Evolutionary conservation across 2,888 invertebrate species (phyloP).

Genomic region (Anodontia alba): DNA sequence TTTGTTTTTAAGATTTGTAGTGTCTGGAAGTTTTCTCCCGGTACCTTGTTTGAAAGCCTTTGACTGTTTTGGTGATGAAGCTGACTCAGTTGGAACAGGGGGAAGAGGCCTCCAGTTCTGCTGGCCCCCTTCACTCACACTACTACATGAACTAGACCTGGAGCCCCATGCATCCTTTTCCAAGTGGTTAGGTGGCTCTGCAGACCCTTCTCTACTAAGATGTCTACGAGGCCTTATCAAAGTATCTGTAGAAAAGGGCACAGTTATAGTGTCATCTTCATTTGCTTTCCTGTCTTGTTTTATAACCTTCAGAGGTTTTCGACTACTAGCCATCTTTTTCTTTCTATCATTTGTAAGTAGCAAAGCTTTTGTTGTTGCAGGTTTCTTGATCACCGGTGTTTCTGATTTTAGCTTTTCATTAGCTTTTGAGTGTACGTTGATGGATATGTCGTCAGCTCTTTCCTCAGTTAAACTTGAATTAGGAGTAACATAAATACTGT

Average conservation of each 20-base stretch:
- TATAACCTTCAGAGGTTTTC: constrained; percentile 52
- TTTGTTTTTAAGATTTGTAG: constrained; percentile 52
- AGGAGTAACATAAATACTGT: constrained; percentile 75
- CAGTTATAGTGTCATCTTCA: constrained; percentile 33
- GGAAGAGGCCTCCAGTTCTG: constrained; percentile 66
- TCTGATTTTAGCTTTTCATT: constrained; percentile 37
- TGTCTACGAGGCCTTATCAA: constrained; percentile 51
- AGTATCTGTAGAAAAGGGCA: constrained; percentile 48
- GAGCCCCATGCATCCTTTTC: constrained; percentile 62
- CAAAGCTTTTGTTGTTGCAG: constrained; percentile 28
- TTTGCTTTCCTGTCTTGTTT: constrained; percentile 38
- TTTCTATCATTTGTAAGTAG: constrained; percentile 34
- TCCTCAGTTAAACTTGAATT: constrained; percentile 67
- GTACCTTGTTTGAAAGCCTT: constrained; percentile 51
- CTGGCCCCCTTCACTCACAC: constrained; percentile 47
- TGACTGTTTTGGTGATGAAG: constrained; percentile 54
- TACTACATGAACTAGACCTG: constrained; percentile 54
- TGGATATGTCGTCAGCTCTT: constrained; percentile 27
- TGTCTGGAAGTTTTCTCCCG: constrained; percentile 66
- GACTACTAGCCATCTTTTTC: constrained; percentile 43
- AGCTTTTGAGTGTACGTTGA: constrained; percentile 9
- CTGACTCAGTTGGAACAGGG: constrained; percentile 60
- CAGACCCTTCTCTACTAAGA: constrained; percentile 55
- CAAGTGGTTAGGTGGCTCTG: constrained; percentile 47
- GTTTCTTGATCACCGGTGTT: not conserved